Percentiles rank a stretch among this genome's conserved stretches.
These are phyloP conservation scores for Tribolium madens DNA, from an alignment of 1,140 invertebrate species.

Conservation along the genomic window DNA sequence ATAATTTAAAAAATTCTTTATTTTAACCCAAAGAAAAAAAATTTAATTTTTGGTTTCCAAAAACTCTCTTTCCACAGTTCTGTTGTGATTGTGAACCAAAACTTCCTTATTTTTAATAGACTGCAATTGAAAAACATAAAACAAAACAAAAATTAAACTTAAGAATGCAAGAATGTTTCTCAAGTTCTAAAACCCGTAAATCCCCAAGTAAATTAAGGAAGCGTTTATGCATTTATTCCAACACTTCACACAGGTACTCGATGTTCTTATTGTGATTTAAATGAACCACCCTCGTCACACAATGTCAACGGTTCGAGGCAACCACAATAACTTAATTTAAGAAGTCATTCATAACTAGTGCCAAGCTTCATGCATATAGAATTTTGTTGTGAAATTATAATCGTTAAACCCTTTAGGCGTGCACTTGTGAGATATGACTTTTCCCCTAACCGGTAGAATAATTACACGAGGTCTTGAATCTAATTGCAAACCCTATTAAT, in stretches of 20 bases:
- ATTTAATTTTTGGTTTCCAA: too few species aligned
- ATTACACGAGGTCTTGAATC: constrained; percentile 3
- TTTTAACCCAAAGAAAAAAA: too few species aligned
- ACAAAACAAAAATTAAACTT: too few species aligned
- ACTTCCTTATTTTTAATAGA: too few species aligned
- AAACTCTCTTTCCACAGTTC: too few species aligned
- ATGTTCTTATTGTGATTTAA: constrained; percentile 25
- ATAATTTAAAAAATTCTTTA: too few species aligned
- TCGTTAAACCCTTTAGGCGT: constrained; percentile 21
- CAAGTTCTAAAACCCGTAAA: background rate
- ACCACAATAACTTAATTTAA: constrained; percentile 37
- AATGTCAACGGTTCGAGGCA: constrained; percentile 31
- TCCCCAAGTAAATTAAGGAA: background rate
- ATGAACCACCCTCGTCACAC: constrained; percentile 32
- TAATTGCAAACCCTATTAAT: background rate
- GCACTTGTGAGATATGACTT: constrained; percentile 23
- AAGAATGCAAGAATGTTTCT: too few species aligned
- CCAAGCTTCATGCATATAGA: constrained; percentile 9
- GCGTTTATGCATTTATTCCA: background rate
- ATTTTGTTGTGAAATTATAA: constrained; percentile 29
- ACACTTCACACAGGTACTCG: background rate
- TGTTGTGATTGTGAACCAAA: too few species aligned
- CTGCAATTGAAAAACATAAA: too few species aligned
- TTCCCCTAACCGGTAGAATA: background rate
- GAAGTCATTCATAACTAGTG: constrained; percentile 21